These are phyloP conservation scores for Ptilorrhoa leucosticta DNA, from an alignment of 2,113 vertebrate species.

Conservation along the genomic window DNA sequence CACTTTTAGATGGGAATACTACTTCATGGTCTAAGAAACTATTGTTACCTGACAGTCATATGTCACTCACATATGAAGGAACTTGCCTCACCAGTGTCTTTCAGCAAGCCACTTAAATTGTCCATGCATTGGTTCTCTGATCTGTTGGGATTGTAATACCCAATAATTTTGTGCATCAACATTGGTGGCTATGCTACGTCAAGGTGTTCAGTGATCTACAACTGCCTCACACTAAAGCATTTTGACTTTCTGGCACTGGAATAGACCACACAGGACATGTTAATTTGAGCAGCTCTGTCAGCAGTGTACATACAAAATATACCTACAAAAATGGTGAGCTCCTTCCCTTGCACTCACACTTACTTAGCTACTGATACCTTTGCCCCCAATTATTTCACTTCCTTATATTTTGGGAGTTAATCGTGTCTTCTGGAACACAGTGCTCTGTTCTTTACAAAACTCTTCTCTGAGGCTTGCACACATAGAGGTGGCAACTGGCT, in stretches of 20 bases:
- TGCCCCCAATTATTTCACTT: not conserved
- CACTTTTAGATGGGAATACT: not conserved
- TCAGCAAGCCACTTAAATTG: not conserved
- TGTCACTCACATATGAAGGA: not conserved
- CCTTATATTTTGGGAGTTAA: not conserved
- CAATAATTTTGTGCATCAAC: not conserved
- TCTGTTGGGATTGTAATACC: not conserved
- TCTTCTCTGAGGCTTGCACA: conserved; percentile 20
- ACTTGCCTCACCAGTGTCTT: not conserved
- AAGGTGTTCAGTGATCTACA: not conserved
- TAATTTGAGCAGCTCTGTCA: not conserved
- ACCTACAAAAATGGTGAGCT: not conserved
- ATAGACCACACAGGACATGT: not conserved
- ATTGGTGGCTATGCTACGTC: not conserved
- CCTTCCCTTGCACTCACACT: not conserved
- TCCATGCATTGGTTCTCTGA: not conserved
- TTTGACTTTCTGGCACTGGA: not conserved
- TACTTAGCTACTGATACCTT: not conserved
- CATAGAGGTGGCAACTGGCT: not conserved
- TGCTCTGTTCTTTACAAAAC: conserved; percentile 15
- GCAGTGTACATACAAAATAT: not conserved
- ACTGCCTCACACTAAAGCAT: not conserved
- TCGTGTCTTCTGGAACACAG: not conserved
- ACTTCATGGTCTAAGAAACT: not conserved
- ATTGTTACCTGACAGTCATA: not conserved